phyloP scores from a whole-genome alignment of 64 coral and sea anemone genomes.

The Actinia tenebrosa region DNA sequence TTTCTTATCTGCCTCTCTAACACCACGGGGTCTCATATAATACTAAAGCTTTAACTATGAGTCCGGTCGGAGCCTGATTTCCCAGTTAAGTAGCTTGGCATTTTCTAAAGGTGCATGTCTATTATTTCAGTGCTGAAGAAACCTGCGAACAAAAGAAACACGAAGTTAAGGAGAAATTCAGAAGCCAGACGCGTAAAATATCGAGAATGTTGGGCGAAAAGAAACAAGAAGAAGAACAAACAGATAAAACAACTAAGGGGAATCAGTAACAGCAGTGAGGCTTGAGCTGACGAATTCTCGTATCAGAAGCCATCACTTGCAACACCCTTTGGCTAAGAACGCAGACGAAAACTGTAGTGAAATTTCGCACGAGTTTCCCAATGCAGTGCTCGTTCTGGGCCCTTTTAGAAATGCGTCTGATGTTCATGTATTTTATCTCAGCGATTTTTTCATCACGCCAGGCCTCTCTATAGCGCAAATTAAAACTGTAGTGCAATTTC shows the following conservation, averaged over 20 bases:
- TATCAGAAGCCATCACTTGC: background rate
- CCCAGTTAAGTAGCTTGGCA: background rate
- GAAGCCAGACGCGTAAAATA: slow-evolving; percentile 34
- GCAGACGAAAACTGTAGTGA: background rate
- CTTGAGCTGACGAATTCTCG: background rate
- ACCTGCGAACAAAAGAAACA: slow-evolving; percentile 49
- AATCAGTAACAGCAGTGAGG: background rate
- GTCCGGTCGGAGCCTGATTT: too few species aligned
- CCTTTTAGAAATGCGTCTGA: too few species aligned
- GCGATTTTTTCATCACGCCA: too few species aligned
- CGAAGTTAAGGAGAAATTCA: slow-evolving; percentile 61
- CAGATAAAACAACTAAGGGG: background rate
- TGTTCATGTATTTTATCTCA: too few species aligned
- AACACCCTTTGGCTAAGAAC: background rate
- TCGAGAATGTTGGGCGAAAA: slow-evolving; percentile 57
- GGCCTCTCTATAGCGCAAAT: too few species aligned
- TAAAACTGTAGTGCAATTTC: too few species aligned
- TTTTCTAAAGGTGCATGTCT: background rate
- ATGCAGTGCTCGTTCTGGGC: too few species aligned
- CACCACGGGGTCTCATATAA: too few species aligned
- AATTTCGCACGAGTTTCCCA: too few species aligned
- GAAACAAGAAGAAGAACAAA: background rate
- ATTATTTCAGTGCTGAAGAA: slow-evolving; percentile 66
- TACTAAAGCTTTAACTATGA: too few species aligned
- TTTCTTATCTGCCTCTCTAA: too few species aligned